These are phyloP conservation scores for Oenanthe melanoleuca DNA, from an alignment of 2,113 vertebrate species.

Conservation along the genomic window DNA sequence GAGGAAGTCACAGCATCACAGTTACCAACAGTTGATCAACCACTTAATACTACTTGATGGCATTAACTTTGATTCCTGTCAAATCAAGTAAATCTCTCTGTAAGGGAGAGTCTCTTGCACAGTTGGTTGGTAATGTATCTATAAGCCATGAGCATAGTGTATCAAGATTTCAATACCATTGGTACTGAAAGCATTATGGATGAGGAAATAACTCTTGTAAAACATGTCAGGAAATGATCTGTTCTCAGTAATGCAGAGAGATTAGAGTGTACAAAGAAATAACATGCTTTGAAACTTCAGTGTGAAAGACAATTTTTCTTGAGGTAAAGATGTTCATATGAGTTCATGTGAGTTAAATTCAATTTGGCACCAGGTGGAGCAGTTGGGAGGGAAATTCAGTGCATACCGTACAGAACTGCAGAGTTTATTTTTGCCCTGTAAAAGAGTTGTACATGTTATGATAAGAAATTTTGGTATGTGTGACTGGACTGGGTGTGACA, in stretches of 20 bases:
- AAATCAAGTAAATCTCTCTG: constrained; percentile 35
- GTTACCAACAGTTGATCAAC: neutral
- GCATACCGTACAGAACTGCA: neutral
- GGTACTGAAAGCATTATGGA: constrained; percentile 56
- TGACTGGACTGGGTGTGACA: neutral
- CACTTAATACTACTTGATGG: neutral
- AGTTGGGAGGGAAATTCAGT: neutral
- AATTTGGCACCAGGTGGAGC: neutral
- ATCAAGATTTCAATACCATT: constrained; percentile 43
- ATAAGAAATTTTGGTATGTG: neutral
- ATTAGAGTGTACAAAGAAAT: constrained; percentile 33
- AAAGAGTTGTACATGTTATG: fast-evolving
- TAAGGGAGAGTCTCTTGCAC: constrained; percentile 14
- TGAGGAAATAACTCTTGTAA: constrained; percentile 38
- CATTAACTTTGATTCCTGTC: neutral
- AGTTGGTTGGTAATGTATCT: constrained; percentile 8
- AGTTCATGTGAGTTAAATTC: neutral
- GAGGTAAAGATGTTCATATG: neutral
- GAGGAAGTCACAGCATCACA: neutral
- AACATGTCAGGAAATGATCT: constrained; percentile 58
- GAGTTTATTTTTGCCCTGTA: neutral
- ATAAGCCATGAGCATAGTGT: constrained; percentile 54
- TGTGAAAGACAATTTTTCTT: neutral
- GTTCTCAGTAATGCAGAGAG: constrained; percentile 52
- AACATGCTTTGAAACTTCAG: constrained; percentile 22